These are phyloP conservation scores for Hafferia zeledoni DNA, from an alignment of 2,797 vertebrate species.

Conservation along the genomic window DNA sequence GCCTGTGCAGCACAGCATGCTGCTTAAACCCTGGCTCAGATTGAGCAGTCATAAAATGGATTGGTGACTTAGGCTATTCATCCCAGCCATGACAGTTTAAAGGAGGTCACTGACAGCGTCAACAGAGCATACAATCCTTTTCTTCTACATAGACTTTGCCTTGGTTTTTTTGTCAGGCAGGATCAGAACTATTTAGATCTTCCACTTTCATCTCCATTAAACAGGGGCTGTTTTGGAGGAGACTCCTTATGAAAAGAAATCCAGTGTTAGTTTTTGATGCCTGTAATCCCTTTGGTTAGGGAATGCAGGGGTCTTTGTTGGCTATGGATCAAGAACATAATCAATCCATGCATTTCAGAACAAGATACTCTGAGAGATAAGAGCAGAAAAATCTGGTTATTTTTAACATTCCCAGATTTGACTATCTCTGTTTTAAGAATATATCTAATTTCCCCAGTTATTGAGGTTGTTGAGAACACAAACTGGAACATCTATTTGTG, in stretches of 20 bases:
- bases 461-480: background rate
- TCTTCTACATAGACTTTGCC: background rate
- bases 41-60: slow-evolving; percentile 63
- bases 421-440: background rate
- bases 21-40: slow-evolving; percentile 44
- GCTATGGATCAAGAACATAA: background rate
- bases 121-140: background rate
- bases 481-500: background rate
- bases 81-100: slow-evolving; percentile 28
- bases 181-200: background rate
- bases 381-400: background rate
- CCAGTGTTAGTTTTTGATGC: background rate
- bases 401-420: background rate
- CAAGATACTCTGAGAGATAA: background rate
- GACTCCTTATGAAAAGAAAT: background rate
- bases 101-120: slow-evolving; percentile 39
- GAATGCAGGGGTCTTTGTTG: background rate
- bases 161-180: background rate
- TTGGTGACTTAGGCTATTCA: slow-evolving; percentile 55
- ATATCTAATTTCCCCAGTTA: background rate
- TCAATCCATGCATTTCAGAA: background rate
- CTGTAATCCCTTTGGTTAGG: background rate
- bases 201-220: background rate
- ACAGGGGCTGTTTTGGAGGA: background rate
- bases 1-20: background rate